A percentile compares a stretch with the other conserved stretches of the same genome.
These are phyloP conservation scores for Smittia sp. DNA, from an alignment of 2,888 invertebrate species.

Conservation along the genomic window DNA sequence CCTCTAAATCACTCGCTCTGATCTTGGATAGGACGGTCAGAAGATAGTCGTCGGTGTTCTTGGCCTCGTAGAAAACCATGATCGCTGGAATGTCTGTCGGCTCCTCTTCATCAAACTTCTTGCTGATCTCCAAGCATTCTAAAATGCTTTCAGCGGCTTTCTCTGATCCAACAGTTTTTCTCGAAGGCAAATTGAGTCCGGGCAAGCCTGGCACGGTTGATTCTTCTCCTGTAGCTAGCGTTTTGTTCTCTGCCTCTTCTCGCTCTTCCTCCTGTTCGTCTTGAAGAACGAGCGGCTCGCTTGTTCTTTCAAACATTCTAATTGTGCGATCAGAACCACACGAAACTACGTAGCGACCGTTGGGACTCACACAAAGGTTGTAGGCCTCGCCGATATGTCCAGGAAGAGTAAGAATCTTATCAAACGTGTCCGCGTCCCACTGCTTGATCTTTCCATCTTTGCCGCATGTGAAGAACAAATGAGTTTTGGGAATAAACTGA, in stretches of 20 bases:
- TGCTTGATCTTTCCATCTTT: conserved; percentile 94
- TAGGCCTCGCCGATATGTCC: conserved; percentile 82
- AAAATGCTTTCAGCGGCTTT: conserved; percentile 79
- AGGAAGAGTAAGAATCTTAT: conserved; percentile 84
- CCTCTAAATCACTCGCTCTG: conserved; percentile 86
- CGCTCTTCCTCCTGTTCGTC: conserved; percentile 86
- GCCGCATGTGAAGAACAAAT: conserved; percentile 89
- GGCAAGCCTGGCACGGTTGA: conserved; percentile 68
- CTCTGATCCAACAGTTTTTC: conserved; percentile 51
- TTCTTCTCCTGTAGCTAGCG: conserved; percentile 69
- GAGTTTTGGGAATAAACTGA: conserved; percentile 86
- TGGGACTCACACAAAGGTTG: conserved; percentile 72
- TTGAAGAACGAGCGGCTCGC: conserved; percentile 87
- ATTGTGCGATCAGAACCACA: conserved; percentile 87
- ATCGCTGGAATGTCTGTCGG: conserved; percentile 64
- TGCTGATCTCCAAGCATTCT: conserved; percentile 81
- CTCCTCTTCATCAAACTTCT: conserved; percentile 53
- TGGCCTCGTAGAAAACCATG: conserved; percentile 75
- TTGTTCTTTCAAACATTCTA: conserved; percentile 79
- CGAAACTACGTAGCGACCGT: conserved; percentile 72
- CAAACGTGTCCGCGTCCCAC: conserved; percentile 93
- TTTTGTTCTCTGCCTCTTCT: conserved; percentile 67
- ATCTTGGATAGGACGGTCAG: conserved; percentile 75
- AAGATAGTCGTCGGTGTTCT: conserved; percentile 74
- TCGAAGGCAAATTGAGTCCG: conserved; percentile 46